Evolutionary conservation across 2,113 vertebrate species (phyloP), one percentile per base, ranked within the genome.

Genomic region (Psettodes erumei): DNA sequence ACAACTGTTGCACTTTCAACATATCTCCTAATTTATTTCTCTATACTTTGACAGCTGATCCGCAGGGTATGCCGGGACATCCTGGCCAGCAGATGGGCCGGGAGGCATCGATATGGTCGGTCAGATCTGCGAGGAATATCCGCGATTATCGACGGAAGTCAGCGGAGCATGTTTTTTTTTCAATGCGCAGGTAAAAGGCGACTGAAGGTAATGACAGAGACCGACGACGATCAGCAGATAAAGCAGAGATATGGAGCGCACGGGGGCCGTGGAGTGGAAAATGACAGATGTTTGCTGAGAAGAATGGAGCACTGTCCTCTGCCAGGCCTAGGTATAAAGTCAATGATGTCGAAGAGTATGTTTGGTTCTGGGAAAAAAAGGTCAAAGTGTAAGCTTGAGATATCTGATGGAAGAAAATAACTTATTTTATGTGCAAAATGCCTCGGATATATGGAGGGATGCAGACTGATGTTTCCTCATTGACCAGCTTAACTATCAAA

Each of bases 121-220:
- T 55, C 74, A 82, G 91, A 92, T 91, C 88, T 87, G 85, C 85
- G 85, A 84, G 90, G 90, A 94, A 91, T 89, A 90, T 85, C 88
- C 88, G 91, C 83, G 90, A 93, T 93, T 89, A 91, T 87, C 88
- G 92, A 89, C 92, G 94, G 93, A 90, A 95, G 93, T 94, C 94
- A 91, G 85, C 61, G 76, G 82, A 94, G 93, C 93, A 87, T 81
- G 92, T 92, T 90, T 58, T 59, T 37, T 64, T 67, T 87, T 75
- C 40, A 61, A 79, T 63, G 65, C 33, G 11, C 1, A 86, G 74
- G 85, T 91, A 89, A 87, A 42, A 77, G 77, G 65, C 64, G 77
- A 30, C 51, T 64, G 67, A n/a, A 91, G 90, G 82, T 75, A 84
- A 89, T 81, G 89, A 78, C 90, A 91, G 90, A 89, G 90, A 91